A percentile compares a stretch with the other conserved stretches of the same genome.
Evolutionary conservation across 1,140 invertebrate genomes (phyloP).

Genomic region (Arctopsyche grandis): DNA sequence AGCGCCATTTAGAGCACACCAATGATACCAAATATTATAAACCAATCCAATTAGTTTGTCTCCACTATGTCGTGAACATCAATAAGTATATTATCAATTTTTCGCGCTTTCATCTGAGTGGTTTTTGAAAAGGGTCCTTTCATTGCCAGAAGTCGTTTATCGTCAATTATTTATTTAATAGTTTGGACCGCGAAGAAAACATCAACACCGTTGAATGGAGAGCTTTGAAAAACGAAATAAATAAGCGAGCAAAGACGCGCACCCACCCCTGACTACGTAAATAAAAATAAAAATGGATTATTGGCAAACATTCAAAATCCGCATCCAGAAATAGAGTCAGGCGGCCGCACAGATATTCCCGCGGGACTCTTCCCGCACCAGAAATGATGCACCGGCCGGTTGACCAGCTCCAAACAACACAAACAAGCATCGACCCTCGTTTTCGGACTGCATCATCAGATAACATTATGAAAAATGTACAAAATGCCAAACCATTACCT

Average conservation of each 20-base stretch:
- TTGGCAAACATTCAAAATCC: constrained; percentile 47
- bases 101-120: too few relatives aligned
- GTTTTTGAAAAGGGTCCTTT: too few relatives aligned
- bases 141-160: too few relatives aligned
- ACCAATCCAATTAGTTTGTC: too few relatives aligned
- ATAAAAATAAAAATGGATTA: constrained; percentile 44
- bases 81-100: too few relatives aligned
- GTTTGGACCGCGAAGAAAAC: too few relatives aligned
- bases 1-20: too few relatives aligned
- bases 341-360: constrained; percentile 36
- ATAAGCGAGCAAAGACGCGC: background rate
- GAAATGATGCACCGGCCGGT: constrained; percentile 1
- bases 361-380: constrained; percentile 28
- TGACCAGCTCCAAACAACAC: background rate
- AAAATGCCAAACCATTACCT: too few relatives aligned
- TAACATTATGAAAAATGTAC: too few relatives aligned
- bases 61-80: too few relatives aligned
- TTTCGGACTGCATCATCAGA: background rate
- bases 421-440: background rate
- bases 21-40: too few relatives aligned
- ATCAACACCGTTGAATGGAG: background rate
- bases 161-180: too few relatives aligned
- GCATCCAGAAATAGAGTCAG: constrained; percentile 44
- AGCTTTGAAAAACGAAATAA: background rate
- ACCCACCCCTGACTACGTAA: constrained; percentile 37